Evolutionary conservation across 1,140 invertebrate species (phyloP), one percentile per base, ranked within the genome.

Genomic region (Drosophila ambigua): DNA sequence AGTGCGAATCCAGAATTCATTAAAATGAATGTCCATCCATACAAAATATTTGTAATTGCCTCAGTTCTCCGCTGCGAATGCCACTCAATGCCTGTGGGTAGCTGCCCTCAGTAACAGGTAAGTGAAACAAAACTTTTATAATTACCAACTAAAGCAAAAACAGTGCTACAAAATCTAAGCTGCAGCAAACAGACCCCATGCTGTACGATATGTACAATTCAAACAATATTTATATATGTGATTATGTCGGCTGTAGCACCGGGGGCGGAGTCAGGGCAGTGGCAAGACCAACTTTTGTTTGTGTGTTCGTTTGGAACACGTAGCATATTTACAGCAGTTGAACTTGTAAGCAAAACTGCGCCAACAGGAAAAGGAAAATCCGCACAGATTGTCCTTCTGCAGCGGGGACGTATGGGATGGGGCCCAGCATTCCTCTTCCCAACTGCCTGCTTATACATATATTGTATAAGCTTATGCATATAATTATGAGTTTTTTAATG

Each of bases 291-390:
- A 85, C 81, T 85, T 84, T 85, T 77, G 68, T 50, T 46, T 79
- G 49, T 64, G 23, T 48, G 63, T 73, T 44, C 60, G 57, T 59
- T 43, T 54, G 44, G 54, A 61, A 58, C 62, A 63, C 67, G 73
- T 69, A 77, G 54, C 77, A 71, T 87, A 85, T 85, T 87, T 85
- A 74, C 81, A 77, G 77, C 64, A 84, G 81, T 63, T 69, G 55
- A 77, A 81, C 64, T 85, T 81, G 73, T 74, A 61, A 71, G 77
- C 77, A 77, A 67, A 54, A 73, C 49, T 59, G 74, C 61, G 48
- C 62, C 63, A 83, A 73, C 73, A 74, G 64, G 72, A 85, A 73
- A 63, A 74, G 68, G 73, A 71, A 80, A 54, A 58, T 63, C 50
- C 68, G 57, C 39, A 54, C 68, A 77, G 77, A 85, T 85, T 80